A percentile compares a stretch with the other conserved stretches of the same genome.
Evolutionary conservation across 2,797 vertebrate species (phyloP).

Genomic region (Lagocephalus sceleratus): DNA sequence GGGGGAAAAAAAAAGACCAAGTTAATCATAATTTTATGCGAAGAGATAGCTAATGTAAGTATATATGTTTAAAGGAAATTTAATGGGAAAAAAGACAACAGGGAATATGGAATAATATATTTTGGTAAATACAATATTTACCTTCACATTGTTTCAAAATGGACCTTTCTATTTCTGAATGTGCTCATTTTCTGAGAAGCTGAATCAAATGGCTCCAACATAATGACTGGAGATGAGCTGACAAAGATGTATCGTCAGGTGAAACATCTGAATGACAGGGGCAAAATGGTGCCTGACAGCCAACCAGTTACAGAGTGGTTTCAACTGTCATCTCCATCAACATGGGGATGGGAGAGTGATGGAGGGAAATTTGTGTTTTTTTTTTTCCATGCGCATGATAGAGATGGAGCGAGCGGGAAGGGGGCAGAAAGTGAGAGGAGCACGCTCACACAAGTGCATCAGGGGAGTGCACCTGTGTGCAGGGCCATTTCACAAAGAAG

Average conservation of each 20-base stretch:
- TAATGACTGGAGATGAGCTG: constrained; percentile 54
- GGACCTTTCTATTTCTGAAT: constrained; percentile 10
- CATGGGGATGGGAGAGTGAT: constrained; percentile 46
- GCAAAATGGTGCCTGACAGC: constrained; percentile 65
- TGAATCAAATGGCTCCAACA: constrained; percentile 50
- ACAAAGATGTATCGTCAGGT: constrained; percentile 56
- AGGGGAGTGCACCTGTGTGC: no score
- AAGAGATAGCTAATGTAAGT: no score
- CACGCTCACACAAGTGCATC: no score
- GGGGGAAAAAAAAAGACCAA: no score
- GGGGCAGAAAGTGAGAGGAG: background rate
- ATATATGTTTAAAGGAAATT: background rate
- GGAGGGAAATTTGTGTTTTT: constrained; percentile 21
- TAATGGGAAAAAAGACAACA: no score
- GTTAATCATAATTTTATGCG: no score
- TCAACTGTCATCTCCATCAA: constrained; percentile 70
- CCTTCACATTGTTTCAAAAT: background rate
- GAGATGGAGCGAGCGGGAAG: constrained; percentile 1
- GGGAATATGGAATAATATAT: no score
- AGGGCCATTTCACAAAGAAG: background rate
- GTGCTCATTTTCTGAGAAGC: constrained; percentile 26
- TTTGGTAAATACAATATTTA: background rate
- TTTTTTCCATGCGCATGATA: background rate
- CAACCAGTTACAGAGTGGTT: constrained; percentile 67
- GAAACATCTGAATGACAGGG: constrained; percentile 68